phyloP scores from a whole-genome alignment of 1,140 invertebrate species.

The Diuraphis noxia region DNA sequence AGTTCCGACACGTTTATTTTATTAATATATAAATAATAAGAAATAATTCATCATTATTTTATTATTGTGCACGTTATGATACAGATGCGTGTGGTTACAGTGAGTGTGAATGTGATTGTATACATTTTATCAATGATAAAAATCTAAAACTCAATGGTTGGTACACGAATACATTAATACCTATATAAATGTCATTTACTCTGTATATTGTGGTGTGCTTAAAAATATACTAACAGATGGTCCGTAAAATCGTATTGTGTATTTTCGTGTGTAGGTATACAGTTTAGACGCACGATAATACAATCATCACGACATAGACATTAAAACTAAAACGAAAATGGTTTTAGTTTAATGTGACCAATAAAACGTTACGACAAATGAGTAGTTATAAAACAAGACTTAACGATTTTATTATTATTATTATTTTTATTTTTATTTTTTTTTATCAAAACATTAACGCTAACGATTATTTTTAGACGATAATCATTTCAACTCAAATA shows the following conservation, averaged over 20 bases:
- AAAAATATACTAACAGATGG: constrained; percentile 14
- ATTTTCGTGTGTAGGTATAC: not conserved
- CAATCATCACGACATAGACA: constrained; percentile 12
- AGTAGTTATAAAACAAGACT: constrained; percentile 20
- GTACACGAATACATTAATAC: not conserved
- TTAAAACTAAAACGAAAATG: constrained; percentile 46
- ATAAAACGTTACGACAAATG: constrained; percentile 51
- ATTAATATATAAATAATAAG: too few relatives aligned
- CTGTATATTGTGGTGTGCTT: not conserved
- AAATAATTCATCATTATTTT: not conserved
- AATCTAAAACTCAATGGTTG: not conserved
- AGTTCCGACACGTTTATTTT: too few relatives aligned
- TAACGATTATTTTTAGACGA: constrained; percentile 33
- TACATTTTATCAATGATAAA: not conserved
- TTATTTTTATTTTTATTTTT: not conserved
- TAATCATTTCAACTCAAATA: not conserved
- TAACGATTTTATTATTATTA: constrained; percentile 17
- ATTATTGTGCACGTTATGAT: not conserved
- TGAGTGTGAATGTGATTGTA: not conserved
- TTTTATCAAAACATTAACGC: constrained; percentile 1
- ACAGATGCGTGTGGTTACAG: not conserved
- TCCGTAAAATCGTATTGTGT: not conserved
- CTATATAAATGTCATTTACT: not conserved
- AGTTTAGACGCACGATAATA: constrained; percentile 11
- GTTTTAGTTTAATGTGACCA: constrained; percentile 28